Evolutionary conservation across 2,888 invertebrate genomes (phyloP).

Genomic region (Pristionchus maxplancki): DNA sequence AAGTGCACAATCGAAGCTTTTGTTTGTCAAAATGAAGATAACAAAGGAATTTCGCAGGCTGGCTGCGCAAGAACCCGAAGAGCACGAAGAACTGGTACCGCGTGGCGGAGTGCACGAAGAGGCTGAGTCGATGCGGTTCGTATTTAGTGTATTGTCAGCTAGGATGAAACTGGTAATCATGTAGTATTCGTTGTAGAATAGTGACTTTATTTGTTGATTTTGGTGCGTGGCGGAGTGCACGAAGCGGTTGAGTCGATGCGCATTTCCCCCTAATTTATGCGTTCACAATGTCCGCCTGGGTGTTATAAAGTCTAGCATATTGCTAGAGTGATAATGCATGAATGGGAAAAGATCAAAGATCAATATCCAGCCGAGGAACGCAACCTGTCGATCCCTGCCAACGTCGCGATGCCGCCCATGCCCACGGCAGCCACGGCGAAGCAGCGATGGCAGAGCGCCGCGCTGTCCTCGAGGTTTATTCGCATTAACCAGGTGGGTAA

Average conservation of each 20-base stretch:
- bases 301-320: too few species aligned
- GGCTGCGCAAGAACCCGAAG: conserved; percentile 57
- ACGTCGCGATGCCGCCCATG: conserved; percentile 61
- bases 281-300: too few species aligned
- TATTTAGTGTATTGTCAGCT: neutral
- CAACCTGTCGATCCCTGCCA: conserved; percentile 69
- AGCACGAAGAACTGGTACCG: conserved; percentile 73
- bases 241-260: conserved; percentile 70
- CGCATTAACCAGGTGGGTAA: conserved; percentile 61
- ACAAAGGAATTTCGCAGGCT: conserved; percentile 38
- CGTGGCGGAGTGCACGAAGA: conserved; percentile 74
- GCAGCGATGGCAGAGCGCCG: conserved; percentile 73
- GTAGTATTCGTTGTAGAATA: too few species aligned
- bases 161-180: too few species aligned
- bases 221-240: conserved; percentile 74
- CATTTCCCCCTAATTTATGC: too few species aligned
- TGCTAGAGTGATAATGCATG: too few species aligned
- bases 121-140: conserved; percentile 68
- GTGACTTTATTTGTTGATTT: too few species aligned
- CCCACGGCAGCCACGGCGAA: conserved; percentile 55
- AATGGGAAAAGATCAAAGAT: neutral
- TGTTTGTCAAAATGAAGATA: too few species aligned
- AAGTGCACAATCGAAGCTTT: too few species aligned
- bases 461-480: conserved; percentile 72
- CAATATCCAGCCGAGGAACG: conserved; percentile 69